These are phyloP conservation scores for Parambassis ranga DNA, from an alignment of 2,797 vertebrate species.

Conservation along the genomic window DNA sequence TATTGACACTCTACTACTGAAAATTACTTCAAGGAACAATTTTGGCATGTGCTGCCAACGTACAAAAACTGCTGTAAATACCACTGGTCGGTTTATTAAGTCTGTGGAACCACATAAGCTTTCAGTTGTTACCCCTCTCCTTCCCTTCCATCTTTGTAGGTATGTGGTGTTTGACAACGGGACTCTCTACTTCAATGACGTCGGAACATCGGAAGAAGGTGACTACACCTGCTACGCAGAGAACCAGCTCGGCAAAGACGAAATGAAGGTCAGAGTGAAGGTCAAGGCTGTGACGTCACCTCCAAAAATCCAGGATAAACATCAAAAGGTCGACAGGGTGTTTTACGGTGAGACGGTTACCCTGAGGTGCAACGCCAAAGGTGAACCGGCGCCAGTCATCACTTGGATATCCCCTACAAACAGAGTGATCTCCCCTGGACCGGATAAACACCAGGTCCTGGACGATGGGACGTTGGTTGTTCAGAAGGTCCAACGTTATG, in stretches of 20 bases:
- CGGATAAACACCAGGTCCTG: conserved; percentile 86
- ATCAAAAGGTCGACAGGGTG: conserved; percentile 61
- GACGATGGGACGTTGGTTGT: conserved; percentile 87
- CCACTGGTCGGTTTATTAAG: not conserved
- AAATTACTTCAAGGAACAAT: conserved; percentile 7
- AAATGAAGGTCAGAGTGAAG: conserved; percentile 88
- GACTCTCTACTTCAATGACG: conserved; percentile 89
- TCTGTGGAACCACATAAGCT: not conserved
- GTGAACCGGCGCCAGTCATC: conserved; percentile 82
- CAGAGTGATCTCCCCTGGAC: conserved; percentile 73
- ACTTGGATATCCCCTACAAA: conserved; percentile 89
- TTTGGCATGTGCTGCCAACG: not conserved
- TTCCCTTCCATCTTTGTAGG: conserved; percentile 17
- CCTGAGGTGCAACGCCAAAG: conserved; percentile 82
- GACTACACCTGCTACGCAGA: conserved; percentile 94
- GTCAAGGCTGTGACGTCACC: conserved; percentile 82
- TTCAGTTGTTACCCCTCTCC: not conserved
- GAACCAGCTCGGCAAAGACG: conserved; percentile 91
- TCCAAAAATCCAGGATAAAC: conserved; percentile 80
- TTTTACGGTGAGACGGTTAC: conserved; percentile 82
- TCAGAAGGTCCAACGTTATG: conserved; percentile 85
- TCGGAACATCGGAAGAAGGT: conserved; percentile 86
- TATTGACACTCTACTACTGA: conserved; percentile 3
- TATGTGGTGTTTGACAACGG: conserved; percentile 93
- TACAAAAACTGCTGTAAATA: not conserved